Evolutionary conservation across 2,797 vertebrate species (phyloP).

Genomic region (Myotis findleyi): DNA sequence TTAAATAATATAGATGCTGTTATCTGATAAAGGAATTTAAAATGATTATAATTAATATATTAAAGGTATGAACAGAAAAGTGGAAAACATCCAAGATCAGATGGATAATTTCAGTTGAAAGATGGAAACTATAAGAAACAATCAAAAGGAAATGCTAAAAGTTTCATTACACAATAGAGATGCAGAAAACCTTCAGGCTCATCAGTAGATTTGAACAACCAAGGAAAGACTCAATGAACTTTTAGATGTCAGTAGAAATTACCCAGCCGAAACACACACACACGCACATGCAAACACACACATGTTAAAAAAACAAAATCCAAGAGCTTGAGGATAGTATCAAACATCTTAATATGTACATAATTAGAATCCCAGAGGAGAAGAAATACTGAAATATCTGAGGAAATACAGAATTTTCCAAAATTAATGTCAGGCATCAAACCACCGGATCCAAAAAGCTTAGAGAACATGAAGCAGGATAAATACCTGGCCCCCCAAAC

Average conservation of each 20-base stretch:
- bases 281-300: not conserved
- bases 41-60: not conserved
- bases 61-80: not conserved
- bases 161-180: not conserved
- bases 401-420: not conserved
- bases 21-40: conserved; percentile 19
- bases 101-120: not conserved
- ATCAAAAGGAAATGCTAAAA: conserved; percentile 19
- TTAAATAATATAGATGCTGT: not conserved
- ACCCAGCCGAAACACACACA: not conserved
- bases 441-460: conserved; percentile 4
- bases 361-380: conserved; percentile 19
- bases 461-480: not conserved
- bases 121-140: not conserved
- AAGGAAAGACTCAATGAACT: not conserved
- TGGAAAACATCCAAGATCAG: not conserved
- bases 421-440: conserved; percentile 14
- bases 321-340: not conserved
- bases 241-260: not conserved
- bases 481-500: not conserved
- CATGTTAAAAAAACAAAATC: not conserved
- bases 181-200: not conserved
- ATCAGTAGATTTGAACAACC: not conserved
- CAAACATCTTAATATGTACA: not conserved
- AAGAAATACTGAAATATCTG: conserved; percentile 36